A percentile compares a stretch with the other conserved stretches of the same genome.
Conservation (phyloP, 2,113 vertebrate species). For the Zosterops japonicus region DNA sequence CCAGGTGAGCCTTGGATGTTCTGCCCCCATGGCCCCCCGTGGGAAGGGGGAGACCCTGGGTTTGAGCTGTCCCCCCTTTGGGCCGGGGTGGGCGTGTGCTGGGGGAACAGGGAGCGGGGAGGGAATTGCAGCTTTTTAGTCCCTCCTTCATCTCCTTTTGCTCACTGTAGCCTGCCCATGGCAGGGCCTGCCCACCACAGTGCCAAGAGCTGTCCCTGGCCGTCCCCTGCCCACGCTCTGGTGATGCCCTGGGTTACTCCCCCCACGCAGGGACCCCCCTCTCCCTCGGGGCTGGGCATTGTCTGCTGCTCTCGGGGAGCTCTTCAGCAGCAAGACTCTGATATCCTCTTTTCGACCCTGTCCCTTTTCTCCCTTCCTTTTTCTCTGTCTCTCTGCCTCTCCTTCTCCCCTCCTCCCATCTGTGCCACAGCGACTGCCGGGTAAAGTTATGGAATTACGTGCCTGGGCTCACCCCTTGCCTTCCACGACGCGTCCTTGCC, state of each 20-base stretch:
- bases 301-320: constrained; percentile 32
- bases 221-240: background rate
- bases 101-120: background rate
- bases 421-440: constrained; percentile 90
- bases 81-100: background rate
- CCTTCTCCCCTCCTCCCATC: constrained; percentile 32
- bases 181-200: background rate
- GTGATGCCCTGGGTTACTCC: background rate
- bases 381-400: constrained; percentile 50
- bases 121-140: background rate
- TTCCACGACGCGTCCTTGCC: constrained; percentile 96
- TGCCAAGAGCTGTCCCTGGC: background rate
- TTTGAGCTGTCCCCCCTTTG: background rate
- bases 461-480: constrained; percentile 96
- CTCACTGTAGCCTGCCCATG: background rate
- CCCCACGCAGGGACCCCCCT: background rate
- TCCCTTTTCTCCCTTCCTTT: constrained; percentile 60
- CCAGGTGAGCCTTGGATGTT: constrained; percentile 78
- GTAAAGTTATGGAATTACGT: constrained; percentile 99
- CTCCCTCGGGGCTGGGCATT: background rate
- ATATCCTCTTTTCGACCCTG: constrained; percentile 57
- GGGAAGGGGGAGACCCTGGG: background rate
- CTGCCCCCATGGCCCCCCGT: background rate
- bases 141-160: background rate
- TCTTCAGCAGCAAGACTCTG: constrained; percentile 58